A percentile compares a stretch with the other conserved stretches of the same genome.
phyloP scores from a whole-genome alignment of 2,888 invertebrate genomes.

The Hyles lineata region DNA sequence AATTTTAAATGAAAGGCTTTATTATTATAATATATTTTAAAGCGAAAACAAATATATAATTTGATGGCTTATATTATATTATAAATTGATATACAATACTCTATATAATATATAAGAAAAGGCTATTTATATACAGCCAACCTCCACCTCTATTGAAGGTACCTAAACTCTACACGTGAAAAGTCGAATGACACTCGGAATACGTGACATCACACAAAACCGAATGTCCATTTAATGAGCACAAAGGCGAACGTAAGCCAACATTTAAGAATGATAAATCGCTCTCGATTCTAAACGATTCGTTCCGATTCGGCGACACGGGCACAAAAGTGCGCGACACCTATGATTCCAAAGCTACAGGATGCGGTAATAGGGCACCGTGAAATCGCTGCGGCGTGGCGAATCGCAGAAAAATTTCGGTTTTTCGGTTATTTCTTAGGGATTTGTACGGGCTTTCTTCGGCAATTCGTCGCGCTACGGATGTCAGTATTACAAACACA shows the following conservation, averaged over 20 bases:
- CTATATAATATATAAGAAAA: not conserved
- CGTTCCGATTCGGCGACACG: conserved; percentile 74
- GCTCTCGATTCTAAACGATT: conserved; percentile 72
- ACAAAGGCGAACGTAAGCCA: conserved; percentile 66
- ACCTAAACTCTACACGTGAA: conserved; percentile 53
- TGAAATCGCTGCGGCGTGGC: conserved; percentile 78
- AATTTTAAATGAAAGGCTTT: too few relatives aligned
- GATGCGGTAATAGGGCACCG: conserved; percentile 75
- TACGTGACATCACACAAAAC: conserved; percentile 77
- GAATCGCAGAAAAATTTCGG: conserved; percentile 85
- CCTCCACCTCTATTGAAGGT: conserved; percentile 48
- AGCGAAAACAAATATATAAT: too few relatives aligned
- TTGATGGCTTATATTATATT: too few relatives aligned
- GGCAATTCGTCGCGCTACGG: conserved; percentile 80
- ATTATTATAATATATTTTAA: too few relatives aligned
- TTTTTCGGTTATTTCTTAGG: conserved; percentile 85
- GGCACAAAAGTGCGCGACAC: conserved; percentile 73
- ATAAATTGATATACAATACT: not conserved
- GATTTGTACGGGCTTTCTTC: conserved; percentile 85
- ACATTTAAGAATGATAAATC: conserved; percentile 83
- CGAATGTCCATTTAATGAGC: conserved; percentile 73
- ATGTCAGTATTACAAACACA: conserved; percentile 83
- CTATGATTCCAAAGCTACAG: conserved; percentile 51
- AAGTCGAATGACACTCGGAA: conserved; percentile 43
- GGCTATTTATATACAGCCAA: not conserved